Evolutionary conservation across 2,797 vertebrate genomes (phyloP), one percentile per base, ranked within the genome.

Genomic region (Myotis myotis): DNA sequence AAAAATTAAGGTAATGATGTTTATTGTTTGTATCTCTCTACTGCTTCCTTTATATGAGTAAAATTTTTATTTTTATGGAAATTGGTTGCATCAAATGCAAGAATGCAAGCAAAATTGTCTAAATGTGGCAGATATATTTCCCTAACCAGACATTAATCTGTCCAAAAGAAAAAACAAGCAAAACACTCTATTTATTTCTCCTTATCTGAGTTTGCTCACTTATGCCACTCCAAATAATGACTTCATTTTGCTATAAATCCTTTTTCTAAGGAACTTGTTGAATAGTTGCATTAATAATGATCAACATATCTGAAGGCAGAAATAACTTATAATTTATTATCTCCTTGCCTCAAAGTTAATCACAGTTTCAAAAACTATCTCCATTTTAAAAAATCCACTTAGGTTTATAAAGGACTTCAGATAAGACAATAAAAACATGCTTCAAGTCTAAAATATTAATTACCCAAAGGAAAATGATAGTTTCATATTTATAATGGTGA

Each of bases 51-150:
- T 82, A 62, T 49, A 36, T 81, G 68, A 72, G 78, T 81, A 11
- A 93, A 96, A 90, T 94, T 96, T 96, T 97, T 95, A 97, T 92
- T 96, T 96, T 96, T 95, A 95, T 92, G 79, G 53, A 97, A 97
- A 94, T 94, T 74, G 80, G 41, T 92, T 95, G 8, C 44, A 70
- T 95, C 87, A 93, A 96, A 95, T 33, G 70, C 79, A 93, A 88
- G 49, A 96, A 95, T 33, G 70, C 79, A 93, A 88, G 49, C 74
- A 85, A 96, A 96, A 83, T 36, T 86, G 83, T 90, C 36, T 91
- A 81, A 96, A 88, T 84, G 47, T 89, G 85, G 41, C 55, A 94
- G 70, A 93, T 96, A 62, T 90, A 96, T 87, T 91, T 90, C 55
- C 22, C 70, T 66, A 96, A 91, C n/a, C 33, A 87, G 23, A 96